Base-by-base conservation (phyloP, 2,888 invertebrate genomes). In the Idaea biselata region DNA sequence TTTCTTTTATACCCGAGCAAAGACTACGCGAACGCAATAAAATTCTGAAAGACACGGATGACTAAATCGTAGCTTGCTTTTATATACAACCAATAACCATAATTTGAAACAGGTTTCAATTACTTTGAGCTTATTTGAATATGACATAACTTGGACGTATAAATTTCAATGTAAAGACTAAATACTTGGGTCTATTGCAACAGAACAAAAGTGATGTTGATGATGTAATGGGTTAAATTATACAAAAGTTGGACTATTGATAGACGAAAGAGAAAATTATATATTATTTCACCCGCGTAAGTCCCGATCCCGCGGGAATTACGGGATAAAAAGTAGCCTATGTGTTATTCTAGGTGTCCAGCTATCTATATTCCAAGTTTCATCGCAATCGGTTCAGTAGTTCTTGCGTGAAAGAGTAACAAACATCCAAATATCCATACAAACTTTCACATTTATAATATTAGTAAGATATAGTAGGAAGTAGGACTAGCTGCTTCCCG, bases 101-200 rank as follows among this genome's bases (percentile, higher is more conserved):
- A 44, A 44, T 33, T 33, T 33, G 33, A 11, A 14, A 44, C 44
- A 44, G 44, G 44, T 44, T 44, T 17, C 16, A 60, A 60, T 60
- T 55, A 44, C 44, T 44, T 44, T 44, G 44, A 44, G 25, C 55
- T 60, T 55, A 17, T 60, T 33, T 44, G 44, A 44, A 44, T 56
- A 60, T 60, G 56, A 56, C 55, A 44, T 60, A 60, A 60, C 56
- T 32, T 33, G 14, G 16, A 16, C 31, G 33, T 32, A 14, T 18
- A 56, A 18, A 56, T 56, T 32, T 33, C 55, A 32, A 56, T 60
- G 60, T 33, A 17, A 2, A 31, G 44, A 44, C 54, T 60, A 55
- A 18, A 60, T 55, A 31, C 60, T 4, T 60, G 11, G 55, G 16
- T n/a, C 17, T 1, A 33, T 32, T 60, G 16, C 18, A 25, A 55